These are phyloP conservation scores for Eupsittula cactorum DNA, from an alignment of 2,113 vertebrate species.

Conservation along the genomic window DNA sequence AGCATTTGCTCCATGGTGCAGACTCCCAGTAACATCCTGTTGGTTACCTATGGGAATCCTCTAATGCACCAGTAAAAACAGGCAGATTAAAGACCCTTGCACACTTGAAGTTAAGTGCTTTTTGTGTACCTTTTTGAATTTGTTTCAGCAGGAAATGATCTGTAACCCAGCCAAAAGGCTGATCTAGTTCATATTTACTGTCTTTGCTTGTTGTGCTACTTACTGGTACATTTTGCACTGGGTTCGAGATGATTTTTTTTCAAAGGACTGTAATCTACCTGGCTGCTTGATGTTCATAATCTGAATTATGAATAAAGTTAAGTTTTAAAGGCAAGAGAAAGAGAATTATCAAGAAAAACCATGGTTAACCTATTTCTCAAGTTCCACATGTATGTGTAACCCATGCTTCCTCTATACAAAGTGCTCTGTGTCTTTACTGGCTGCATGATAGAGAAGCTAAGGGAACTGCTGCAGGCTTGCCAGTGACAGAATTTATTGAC, in stretches of 20 bases:
- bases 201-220: constrained; percentile 2
- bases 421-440: neutral
- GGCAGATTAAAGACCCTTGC: neutral
- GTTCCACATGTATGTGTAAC: neutral
- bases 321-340: neutral
- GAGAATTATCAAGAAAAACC: neutral
- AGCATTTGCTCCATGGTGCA: neutral
- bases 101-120: neutral
- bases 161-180: neutral
- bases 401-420: neutral
- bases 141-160: neutral
- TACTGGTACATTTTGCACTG: neutral
- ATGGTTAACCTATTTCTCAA: neutral
- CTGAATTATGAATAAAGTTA: neutral
- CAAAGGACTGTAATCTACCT: neutral
- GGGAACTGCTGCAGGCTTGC: neutral
- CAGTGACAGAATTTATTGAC: neutral
- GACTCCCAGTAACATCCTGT: neutral
- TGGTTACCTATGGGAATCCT: neutral
- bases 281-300: neutral
- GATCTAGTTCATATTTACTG: neutral
- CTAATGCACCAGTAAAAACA: neutral
- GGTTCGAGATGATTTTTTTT: neutral
- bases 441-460: neutral
- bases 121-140: neutral